These are phyloP conservation scores for Oreochromis niloticus DNA, from an alignment of 2,113 vertebrate species.

Conservation along the genomic window DNA sequence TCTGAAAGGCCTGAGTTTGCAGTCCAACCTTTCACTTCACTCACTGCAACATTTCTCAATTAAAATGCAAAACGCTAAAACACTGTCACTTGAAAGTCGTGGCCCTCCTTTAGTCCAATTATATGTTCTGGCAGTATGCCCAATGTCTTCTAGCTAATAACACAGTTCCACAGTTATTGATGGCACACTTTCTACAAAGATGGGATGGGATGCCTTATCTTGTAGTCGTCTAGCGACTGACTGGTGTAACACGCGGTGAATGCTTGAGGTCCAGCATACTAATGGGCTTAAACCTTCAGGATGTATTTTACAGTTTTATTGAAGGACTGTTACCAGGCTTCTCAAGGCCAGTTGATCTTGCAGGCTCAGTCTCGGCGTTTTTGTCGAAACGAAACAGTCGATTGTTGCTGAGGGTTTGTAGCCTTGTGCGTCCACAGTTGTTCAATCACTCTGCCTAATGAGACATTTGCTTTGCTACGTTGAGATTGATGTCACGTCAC, in stretches of 20 bases:
- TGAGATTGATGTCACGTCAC: neutral
- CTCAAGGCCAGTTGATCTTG: neutral
- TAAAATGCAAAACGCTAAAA: neutral
- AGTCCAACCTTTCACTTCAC: neutral
- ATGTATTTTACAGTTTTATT: neutral
- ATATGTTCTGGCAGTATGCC: conserved; percentile 14
- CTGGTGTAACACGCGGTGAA: neutral
- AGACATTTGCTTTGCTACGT: neutral
- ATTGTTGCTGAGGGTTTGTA: neutral
- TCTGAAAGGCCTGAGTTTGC: neutral
- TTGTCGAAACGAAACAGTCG: neutral
- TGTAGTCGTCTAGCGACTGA: neutral
- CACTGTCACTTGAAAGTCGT: conserved; percentile 33
- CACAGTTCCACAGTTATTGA: neutral
- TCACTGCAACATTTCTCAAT: conserved; percentile 2
- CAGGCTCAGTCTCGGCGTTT: neutral
- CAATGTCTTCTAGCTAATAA: conserved; percentile 16
- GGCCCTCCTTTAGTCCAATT: neutral
- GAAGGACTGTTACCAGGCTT: neutral
- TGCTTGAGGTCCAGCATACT: neutral
- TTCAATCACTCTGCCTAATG: neutral
- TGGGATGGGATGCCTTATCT: neutral
- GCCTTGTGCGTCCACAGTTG: neutral
- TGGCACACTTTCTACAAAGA: neutral
- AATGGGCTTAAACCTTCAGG: neutral